phyloP scores from a whole-genome alignment of 2,113 vertebrate species.

The Patagioenas fasciata region DNA sequence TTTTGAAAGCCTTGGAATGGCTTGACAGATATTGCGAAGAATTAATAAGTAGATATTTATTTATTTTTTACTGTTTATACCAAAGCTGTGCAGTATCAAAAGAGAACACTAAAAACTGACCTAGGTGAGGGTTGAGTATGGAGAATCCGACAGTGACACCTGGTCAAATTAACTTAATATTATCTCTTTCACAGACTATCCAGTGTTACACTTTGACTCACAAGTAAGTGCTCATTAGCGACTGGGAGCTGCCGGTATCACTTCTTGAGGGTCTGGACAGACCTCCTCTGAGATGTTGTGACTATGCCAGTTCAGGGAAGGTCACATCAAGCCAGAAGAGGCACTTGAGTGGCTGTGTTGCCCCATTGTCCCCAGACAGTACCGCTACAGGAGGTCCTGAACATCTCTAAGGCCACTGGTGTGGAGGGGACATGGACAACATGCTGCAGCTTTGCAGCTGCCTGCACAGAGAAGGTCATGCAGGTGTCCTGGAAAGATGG shows the following conservation, averaged over 20 bases:
- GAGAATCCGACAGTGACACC: not conserved
- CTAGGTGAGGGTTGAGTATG: not conserved
- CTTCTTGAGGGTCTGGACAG: not conserved
- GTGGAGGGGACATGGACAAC: not conserved
- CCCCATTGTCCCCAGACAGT: not conserved
- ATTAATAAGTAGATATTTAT: not conserved
- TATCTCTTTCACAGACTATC: not conserved
- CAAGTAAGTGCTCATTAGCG: not conserved
- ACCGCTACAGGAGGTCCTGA: rapidly evolving
- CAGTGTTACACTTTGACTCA: not conserved
- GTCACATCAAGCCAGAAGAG: not conserved
- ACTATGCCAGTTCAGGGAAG: not conserved
- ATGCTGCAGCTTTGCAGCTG: not conserved
- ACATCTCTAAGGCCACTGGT: rapidly evolving
- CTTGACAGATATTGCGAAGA: not conserved
- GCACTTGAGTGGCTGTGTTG: not conserved
- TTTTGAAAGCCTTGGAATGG: not conserved
- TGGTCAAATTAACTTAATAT: conserved; percentile 1
- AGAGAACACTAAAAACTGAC: not conserved
- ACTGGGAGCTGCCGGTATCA: not conserved
- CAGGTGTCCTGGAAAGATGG: not conserved
- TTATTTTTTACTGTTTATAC: not conserved
- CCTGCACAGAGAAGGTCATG: not conserved
- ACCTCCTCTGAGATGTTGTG: not conserved
- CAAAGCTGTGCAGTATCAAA: not conserved